Percentiles rank a stretch among this genome's conserved stretches.
phyloP scores from a whole-genome alignment of 2,113 vertebrate genomes.

The Vicugna pacos region DNA sequence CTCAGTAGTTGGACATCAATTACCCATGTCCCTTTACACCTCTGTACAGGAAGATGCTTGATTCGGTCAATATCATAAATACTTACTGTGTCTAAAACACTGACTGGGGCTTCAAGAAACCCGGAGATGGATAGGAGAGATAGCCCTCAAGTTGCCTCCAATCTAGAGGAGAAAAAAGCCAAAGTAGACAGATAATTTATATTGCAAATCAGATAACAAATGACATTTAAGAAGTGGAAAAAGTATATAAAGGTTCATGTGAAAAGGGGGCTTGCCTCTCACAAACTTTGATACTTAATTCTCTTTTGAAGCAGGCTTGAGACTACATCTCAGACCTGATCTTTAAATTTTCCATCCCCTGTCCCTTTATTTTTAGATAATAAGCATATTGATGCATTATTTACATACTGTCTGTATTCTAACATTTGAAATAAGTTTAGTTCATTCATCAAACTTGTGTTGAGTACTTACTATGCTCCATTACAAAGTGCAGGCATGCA shows the following conservation, averaged over 20 bases:
- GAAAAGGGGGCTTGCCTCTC: neutral
- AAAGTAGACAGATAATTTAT: slow-evolving; percentile 23
- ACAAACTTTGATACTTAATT: neutral
- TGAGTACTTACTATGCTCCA: neutral
- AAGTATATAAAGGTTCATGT: neutral
- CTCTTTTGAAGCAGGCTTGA: neutral
- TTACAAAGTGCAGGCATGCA: neutral
- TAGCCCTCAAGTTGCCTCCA: neutral
- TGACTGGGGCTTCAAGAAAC: neutral
- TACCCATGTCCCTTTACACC: neutral
- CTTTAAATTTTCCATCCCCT: neutral
- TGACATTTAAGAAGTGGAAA: slow-evolving; percentile 22
- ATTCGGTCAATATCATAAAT: neutral
- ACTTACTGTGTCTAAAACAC: neutral
- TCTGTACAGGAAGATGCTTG: neutral
- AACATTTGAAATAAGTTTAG: neutral
- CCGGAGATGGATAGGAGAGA: neutral
- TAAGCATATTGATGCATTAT: neutral
- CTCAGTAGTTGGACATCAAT: neutral
- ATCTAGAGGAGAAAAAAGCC: neutral
- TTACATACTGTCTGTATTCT: neutral
- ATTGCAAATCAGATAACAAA: neutral
- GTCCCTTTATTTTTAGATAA: neutral
- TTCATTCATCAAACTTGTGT: neutral
- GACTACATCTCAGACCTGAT: neutral